A percentile compares a stretch with the other conserved stretches of the same genome.
Conservation (phyloP, 2,888 invertebrate genomes). For the Trachelus troglodyta region DNA sequence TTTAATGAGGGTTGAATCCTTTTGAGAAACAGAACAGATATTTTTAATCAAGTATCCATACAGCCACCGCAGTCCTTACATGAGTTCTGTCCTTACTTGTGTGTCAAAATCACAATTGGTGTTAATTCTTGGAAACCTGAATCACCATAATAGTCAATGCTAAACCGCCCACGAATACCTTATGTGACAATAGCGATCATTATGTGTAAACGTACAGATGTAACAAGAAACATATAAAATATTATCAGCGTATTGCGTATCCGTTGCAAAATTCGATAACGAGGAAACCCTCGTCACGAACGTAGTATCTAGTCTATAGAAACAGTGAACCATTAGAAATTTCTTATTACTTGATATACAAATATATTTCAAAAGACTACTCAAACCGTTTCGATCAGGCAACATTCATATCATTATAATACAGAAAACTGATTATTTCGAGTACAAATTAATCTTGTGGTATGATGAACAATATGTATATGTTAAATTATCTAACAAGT, state of each 20-base stretch:
- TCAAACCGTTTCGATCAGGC: not conserved
- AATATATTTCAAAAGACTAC: not conserved
- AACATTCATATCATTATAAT: not conserved
- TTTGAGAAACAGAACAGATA: not conserved
- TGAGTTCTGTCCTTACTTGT: not conserved
- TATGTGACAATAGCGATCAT: not conserved
- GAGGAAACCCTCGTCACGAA: not conserved
- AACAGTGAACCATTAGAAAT: not conserved
- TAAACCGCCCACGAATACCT: not conserved
- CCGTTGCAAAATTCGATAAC: not conserved
- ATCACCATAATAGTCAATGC: not conserved
- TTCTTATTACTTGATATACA: not conserved
- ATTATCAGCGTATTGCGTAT: not conserved
- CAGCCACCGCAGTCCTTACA: not conserved
- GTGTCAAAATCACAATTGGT: not conserved
- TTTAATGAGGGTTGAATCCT: not conserved
- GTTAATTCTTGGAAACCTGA: not conserved
- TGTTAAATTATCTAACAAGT: not conserved
- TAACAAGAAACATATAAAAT: not conserved
- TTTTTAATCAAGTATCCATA: not conserved
- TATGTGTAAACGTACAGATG: not conserved
- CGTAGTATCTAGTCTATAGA: not conserved
- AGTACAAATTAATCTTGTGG: not conserved
- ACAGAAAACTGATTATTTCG: not conserved
- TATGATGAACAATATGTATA: not conserved